Evolutionary conservation across 2,113 vertebrate species (phyloP), one percentile per base, ranked within the genome.

Genomic region (Odobenus rosmarus): DNA sequence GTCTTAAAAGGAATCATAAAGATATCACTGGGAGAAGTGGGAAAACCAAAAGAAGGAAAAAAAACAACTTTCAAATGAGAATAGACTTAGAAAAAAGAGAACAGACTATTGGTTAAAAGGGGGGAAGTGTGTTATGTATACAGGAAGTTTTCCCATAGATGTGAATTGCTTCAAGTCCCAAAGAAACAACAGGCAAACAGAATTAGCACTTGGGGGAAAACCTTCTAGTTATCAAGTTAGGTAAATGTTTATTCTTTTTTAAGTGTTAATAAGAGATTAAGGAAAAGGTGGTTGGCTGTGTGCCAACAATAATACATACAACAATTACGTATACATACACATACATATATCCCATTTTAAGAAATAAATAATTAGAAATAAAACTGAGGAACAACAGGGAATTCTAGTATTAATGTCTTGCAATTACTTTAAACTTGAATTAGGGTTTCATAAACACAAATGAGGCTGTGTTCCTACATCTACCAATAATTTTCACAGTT

Each of bases 401-500:
- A 92, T 93, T 86, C 33, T 64, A 21, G 39, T 82, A 62, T 88
- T 88, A 88, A 93, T 93, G 81, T 72, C 55, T 95, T 93, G 11
- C 28, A 85, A 61, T 88, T 93, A 96, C 57, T 96, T 96, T 96
- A 93, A 96, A 95, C 28, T 92, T 96, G 51, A 89, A 71, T 64
- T 95, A 80, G 14, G 33, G 53, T 83, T 96, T 97, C 67, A 57
- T 95, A 89, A 80, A 97, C 81, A 86, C 33, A 97, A 97, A 95
- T 86, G n/a, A 88, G 81, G 31, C 83, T 81, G 33, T 87, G 33
- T 96, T 69, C 46, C 72, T 90, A 69, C 39, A 72, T 90, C 92
- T 96, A 88, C 53, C 96, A 96, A 26, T 97, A 94, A 93, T 90
- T 97, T 96, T 94, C 53, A 96, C 92, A 96, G 92, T 96, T 97